phyloP scores from a whole-genome alignment of 2,113 vertebrate species.

The Antechinus flavipes region DNA sequence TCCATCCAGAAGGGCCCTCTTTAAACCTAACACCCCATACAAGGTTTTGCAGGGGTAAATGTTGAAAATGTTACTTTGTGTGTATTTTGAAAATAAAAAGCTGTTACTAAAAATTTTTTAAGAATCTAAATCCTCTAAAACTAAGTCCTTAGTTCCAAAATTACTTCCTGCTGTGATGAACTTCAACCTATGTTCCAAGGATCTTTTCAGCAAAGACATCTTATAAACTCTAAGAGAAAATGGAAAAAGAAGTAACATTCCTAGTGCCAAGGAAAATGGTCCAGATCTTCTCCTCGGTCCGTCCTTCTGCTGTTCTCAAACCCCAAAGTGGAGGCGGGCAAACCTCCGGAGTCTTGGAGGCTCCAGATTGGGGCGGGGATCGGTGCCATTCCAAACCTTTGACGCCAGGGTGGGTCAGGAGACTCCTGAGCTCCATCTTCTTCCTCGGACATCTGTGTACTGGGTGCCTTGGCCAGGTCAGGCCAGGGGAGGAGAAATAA shows the following conservation, averaged over 20 bases:
- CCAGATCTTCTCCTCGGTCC: slow-evolving; percentile 20
- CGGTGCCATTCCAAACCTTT: neutral
- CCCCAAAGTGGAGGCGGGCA: neutral
- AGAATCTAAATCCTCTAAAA: neutral
- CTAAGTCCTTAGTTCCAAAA: neutral
- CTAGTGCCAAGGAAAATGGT: neutral
- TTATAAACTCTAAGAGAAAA: neutral
- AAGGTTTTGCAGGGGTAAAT: too few species aligned
- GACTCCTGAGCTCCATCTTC: neutral
- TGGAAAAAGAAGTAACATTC: neutral
- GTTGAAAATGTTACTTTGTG: too few species aligned
- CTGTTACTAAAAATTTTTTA: too few species aligned
- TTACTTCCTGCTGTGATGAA: neutral
- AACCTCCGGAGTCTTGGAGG: neutral
- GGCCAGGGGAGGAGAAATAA: neutral
- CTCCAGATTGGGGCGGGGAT: neutral
- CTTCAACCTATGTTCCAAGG: neutral
- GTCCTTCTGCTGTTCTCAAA: neutral
- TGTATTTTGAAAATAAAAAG: too few species aligned
- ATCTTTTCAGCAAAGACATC: neutral
- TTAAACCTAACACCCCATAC: neutral
- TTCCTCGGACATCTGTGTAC: neutral
- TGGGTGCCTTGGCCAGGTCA: neutral
- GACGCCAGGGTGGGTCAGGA: neutral
- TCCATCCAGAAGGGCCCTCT: neutral